A percentile compares a stretch with the other conserved stretches of the same genome.
Evolutionary conservation across 2,888 invertebrate genomes (phyloP).

Genomic region (Hypena proboscidalis): DNA sequence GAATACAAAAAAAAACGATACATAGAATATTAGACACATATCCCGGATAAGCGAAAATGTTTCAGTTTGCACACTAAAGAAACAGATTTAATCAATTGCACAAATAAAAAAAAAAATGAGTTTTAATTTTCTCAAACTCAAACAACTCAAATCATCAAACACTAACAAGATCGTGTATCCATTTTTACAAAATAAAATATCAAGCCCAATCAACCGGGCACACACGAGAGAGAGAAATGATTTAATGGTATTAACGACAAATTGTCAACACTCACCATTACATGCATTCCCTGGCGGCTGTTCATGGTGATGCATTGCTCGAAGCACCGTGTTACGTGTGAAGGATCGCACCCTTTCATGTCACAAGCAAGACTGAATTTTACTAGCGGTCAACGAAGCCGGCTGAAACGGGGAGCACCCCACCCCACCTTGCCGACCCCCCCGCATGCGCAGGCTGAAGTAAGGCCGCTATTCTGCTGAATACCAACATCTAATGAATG

Average conservation of each 20-base stretch:
- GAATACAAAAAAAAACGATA: no score
- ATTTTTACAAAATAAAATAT: no score
- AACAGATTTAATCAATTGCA: no score
- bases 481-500: slow-evolving; percentile 56
- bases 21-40: no score
- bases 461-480: slow-evolving; percentile 52
- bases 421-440: slow-evolving; percentile 44
- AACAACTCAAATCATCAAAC: no score
- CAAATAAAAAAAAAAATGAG: no score
- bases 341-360: slow-evolving; percentile 85
- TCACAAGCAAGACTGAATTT: slow-evolving; percentile 83
- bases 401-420: slow-evolving; percentile 73
- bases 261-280: slow-evolving; percentile 71
- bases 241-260: slow-evolving; percentile 18
- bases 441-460: slow-evolving; percentile 67
- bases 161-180: no score
- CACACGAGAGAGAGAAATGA: slow-evolving; percentile 2
- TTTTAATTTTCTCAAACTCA: no score
- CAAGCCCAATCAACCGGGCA: no score
- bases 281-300: slow-evolving; percentile 86
- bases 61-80: no score
- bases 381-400: slow-evolving; percentile 59
- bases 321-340: slow-evolving; percentile 85
- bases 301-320: slow-evolving; percentile 90
- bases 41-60: no score